A percentile compares a stretch with the other conserved stretches of the same genome.
phyloP scores from a whole-genome alignment of 2,113 vertebrate genomes.

The Corythoichthys haematopterus region DNA sequence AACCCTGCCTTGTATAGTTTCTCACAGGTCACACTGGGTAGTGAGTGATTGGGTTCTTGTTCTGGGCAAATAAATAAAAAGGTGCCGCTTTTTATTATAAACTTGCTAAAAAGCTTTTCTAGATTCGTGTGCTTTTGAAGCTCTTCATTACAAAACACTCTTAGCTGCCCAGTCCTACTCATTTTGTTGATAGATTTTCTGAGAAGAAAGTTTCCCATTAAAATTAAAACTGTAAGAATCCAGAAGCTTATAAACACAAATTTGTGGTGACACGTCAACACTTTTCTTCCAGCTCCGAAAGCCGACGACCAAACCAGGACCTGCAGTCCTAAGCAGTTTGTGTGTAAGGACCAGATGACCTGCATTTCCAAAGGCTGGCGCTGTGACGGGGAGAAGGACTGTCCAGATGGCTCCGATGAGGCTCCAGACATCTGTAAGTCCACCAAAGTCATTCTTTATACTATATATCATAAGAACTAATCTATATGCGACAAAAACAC shows the following conservation, averaged over 20 bases:
- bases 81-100: conserved; percentile 43
- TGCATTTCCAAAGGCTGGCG: conserved; percentile 98
- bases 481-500: not conserved
- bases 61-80: conserved; percentile 26
- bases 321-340: conserved; percentile 95
- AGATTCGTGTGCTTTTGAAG: conserved; percentile 31
- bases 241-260: not conserved
- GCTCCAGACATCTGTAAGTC: conserved; percentile 92
- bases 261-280: conserved; percentile 16
- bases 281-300: conserved; percentile 71
- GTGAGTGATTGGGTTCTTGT: conserved; percentile 44
- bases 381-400: conserved; percentile 95
- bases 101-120: conserved; percentile 33
- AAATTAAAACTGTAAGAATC: not conserved
- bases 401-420: conserved; percentile 94
- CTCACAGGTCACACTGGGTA: conserved; percentile 30
- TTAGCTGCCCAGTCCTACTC: not conserved
- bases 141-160: not conserved
- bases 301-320: conserved; percentile 74
- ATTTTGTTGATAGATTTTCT: not conserved
- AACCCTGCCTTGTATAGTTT: conserved; percentile 37
- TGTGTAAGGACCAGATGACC: conserved; percentile 92
- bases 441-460: conserved; percentile 1
- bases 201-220: not conserved
- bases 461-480: not conserved